phyloP scores from a whole-genome alignment of 2,113 vertebrate species.

The Python bivittatus region DNA sequence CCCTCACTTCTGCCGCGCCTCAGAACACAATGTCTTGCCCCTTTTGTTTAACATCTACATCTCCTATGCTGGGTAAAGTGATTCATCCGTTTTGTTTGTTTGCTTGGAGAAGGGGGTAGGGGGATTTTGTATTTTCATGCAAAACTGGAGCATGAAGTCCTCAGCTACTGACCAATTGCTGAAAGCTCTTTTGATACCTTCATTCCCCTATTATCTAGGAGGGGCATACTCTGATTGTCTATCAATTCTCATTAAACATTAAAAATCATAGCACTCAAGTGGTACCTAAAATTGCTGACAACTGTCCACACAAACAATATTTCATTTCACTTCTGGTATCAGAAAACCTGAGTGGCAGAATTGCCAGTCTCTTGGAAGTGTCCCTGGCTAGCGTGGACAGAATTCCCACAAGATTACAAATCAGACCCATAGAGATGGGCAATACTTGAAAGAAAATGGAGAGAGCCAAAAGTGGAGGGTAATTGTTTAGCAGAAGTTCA shows the following conservation, averaged over 20 bases:
- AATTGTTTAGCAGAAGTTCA: conserved; percentile 15
- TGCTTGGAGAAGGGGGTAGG: not conserved
- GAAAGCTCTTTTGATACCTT: not conserved
- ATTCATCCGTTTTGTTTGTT: not conserved
- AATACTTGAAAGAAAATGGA: not conserved
- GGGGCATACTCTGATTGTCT: not conserved
- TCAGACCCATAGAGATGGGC: not conserved
- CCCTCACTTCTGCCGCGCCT: not conserved
- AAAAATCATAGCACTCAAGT: not conserved
- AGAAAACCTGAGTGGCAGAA: not conserved
- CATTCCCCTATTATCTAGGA: not conserved
- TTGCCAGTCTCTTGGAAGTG: not conserved
- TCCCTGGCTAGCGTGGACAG: not conserved
- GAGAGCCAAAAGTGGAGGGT: not conserved
- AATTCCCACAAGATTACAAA: not conserved
- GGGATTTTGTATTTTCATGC: not conserved
- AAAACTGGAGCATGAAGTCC: not conserved
- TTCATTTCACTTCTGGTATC: not conserved
- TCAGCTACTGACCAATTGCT: not conserved
- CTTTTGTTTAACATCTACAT: not conserved
- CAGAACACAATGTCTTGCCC: not conserved
- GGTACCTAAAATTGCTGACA: not conserved
- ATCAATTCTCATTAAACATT: not conserved
- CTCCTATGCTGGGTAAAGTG: not conserved
- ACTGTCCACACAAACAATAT: not conserved